Conservation (phyloP, 2,113 vertebrate species). For the Rostratula benghalensis region DNA sequence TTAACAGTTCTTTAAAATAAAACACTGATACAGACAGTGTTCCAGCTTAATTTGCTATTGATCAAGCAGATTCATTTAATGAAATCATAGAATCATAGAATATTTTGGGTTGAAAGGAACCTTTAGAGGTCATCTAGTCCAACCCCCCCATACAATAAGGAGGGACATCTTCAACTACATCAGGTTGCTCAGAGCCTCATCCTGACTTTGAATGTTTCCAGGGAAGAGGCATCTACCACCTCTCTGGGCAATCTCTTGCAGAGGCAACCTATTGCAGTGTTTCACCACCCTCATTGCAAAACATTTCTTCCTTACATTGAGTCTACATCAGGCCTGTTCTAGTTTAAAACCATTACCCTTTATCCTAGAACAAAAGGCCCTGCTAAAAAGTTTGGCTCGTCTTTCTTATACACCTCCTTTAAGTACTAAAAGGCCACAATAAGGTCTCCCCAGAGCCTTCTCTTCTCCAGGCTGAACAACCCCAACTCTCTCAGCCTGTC, state of each 20-base stretch:
- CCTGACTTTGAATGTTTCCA: neutral
- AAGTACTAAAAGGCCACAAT: too few relatives aligned
- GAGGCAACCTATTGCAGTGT: too few relatives aligned
- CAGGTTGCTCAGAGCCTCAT: neutral
- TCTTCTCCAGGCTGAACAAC: too few relatives aligned
- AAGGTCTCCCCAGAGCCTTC: too few relatives aligned
- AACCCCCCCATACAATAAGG: neutral
- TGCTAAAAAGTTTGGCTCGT: neutral
- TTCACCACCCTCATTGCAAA: neutral
- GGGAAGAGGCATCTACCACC: too few relatives aligned
- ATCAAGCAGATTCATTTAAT: neutral
- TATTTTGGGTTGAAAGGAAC: neutral
- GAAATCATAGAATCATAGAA: neutral
- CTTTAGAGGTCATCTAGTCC: neutral
- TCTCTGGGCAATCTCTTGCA: neutral
- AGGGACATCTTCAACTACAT: neutral
- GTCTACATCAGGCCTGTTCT: neutral
- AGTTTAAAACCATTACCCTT: neutral
- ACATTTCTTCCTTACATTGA: neutral
- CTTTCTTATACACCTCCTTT: neutral
- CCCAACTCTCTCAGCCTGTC: too few relatives aligned
- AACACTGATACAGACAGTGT: neutral
- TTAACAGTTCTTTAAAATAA: neutral
- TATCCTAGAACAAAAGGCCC: neutral
- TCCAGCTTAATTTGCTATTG: neutral